Evolutionary conservation across 2,888 invertebrate species (phyloP).

Genomic region (Macrosoma leucophasiata): DNA sequence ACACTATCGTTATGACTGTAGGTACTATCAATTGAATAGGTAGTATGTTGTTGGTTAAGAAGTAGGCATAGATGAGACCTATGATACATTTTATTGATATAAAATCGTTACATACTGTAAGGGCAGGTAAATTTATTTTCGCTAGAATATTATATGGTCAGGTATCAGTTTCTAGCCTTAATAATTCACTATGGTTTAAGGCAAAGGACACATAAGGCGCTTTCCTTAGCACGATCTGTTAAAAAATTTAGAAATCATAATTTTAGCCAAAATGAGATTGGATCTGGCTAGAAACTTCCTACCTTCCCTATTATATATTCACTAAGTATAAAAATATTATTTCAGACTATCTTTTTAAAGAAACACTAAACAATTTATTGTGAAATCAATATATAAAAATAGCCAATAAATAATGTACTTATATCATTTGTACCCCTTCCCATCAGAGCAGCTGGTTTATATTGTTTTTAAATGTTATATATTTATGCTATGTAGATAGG

Average conservation of each 20-base stretch:
- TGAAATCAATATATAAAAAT: conserved; percentile 51
- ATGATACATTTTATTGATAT: conserved; percentile 29
- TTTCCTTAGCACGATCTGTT: no score
- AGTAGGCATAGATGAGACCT: conserved; percentile 39
- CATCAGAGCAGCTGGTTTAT: conserved; percentile 70
- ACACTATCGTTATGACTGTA: conserved; percentile 63
- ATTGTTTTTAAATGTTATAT: conserved; percentile 31
- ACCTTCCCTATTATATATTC: conserved; percentile 41
- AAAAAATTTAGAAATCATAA: no score
- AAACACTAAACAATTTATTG: conserved; percentile 33
- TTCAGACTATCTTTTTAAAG: conserved; percentile 56
- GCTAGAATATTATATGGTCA: conserved; percentile 37
- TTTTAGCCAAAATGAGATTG: conserved; percentile 7
- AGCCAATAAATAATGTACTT: conserved; percentile 53
- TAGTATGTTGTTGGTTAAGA: conserved; percentile 46
- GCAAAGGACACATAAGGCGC: no score
- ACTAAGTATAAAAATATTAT: conserved; percentile 74
- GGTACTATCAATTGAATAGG: conserved; percentile 54
- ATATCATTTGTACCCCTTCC: conserved; percentile 61
- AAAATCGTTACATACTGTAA: conserved; percentile 38
- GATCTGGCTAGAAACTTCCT: conserved; percentile 28
- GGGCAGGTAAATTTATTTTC: conserved; percentile 39
- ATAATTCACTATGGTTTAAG: no score
- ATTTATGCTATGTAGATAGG: conserved; percentile 26
- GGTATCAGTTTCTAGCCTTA: conserved; percentile 32